These are phyloP conservation scores for Apis florea DNA, from an alignment of 1,140 invertebrate species.

Conservation along the genomic window DNA sequence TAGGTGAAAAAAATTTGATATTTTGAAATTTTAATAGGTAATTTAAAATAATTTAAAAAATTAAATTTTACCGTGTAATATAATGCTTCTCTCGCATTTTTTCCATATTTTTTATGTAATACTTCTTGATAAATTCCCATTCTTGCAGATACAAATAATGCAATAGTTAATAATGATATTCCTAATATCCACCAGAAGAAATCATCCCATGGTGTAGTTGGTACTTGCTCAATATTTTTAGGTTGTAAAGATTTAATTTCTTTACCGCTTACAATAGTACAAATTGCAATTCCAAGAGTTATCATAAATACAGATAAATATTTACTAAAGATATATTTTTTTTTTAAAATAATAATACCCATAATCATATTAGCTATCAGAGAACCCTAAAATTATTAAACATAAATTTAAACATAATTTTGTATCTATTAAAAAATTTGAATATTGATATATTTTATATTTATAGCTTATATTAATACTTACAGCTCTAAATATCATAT, in stretches of 20 bases:
- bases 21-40: too few relatives aligned
- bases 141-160: conserved; percentile 94
- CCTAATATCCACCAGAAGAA: conserved; percentile 93
- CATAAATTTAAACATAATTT: neutral
- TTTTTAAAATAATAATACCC: conserved; percentile 94
- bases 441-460: neutral
- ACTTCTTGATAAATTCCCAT: conserved; percentile 99
- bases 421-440: neutral
- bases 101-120: conserved; percentile 92
- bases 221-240: conserved; percentile 58
- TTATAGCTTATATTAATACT: conserved; percentile 73
- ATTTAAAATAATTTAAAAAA: neutral
- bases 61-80: conserved; percentile 89
- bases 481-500: conserved; percentile 99
- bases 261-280: conserved; percentile 93
- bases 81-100: conserved; percentile 96
- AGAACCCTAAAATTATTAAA: conserved; percentile 87
- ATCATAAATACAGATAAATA: conserved; percentile 97
- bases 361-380: conserved; percentile 98
- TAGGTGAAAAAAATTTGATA: too few relatives aligned
- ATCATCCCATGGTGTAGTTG: conserved; percentile 78
- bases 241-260: conserved; percentile 80
- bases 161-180: conserved; percentile 91
- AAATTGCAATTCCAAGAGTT: conserved; percentile 93
- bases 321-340: conserved; percentile 90